Evolutionary conservation across 2,888 invertebrate species (phyloP).

Genomic region (Calameuta filiformis): DNA sequence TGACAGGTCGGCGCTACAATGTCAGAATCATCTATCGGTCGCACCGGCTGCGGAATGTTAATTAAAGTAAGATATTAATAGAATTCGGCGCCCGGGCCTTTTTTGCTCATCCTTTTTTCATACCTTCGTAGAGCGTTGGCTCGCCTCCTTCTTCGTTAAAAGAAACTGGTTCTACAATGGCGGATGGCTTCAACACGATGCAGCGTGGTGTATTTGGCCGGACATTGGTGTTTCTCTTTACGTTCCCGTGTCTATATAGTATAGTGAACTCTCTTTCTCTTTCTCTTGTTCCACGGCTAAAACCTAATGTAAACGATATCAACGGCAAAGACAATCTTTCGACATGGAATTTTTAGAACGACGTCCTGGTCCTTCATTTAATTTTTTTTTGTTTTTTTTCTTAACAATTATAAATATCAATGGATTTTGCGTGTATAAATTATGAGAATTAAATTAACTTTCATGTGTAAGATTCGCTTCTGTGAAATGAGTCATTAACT

Average conservation of each 20-base stretch:
- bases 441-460: background rate
- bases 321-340: background rate
- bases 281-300: background rate
- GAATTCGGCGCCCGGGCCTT: constrained; percentile 28
- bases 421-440: background rate
- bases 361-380: background rate
- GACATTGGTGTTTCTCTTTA: background rate
- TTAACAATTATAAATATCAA: no score
- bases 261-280: background rate
- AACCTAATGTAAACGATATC: background rate
- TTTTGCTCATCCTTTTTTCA: constrained; percentile 31
- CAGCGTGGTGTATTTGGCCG: constrained; percentile 34
- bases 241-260: background rate
- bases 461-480: background rate
- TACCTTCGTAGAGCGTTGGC: constrained; percentile 31
- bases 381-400: background rate
- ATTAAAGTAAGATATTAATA: constrained; percentile 1
- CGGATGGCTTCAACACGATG: constrained; percentile 52
- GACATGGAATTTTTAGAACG: background rate
- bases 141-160: constrained; percentile 30
- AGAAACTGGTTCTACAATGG: constrained; percentile 51
- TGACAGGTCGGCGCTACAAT: background rate
- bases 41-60: background rate
- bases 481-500: background rate
- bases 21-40: background rate